phyloP scores from a whole-genome alignment of 2,113 vertebrate genomes.

The Carassius auratus region DNA sequence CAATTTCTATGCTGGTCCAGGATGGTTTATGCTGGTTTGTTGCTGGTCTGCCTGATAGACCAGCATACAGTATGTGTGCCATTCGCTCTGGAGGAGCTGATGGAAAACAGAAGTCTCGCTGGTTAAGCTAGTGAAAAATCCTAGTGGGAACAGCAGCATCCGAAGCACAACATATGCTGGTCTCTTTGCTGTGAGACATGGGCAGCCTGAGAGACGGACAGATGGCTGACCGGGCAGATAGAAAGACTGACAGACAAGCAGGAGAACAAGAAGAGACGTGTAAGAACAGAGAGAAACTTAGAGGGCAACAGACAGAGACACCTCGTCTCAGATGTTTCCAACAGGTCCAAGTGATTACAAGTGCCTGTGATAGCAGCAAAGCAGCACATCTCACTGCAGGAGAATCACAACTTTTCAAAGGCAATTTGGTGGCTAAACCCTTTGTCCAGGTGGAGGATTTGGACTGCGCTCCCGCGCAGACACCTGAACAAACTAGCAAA shows the following conservation, averaged over 20 bases:
- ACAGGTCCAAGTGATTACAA: not conserved
- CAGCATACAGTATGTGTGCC: not conserved
- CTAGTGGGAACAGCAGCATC: not conserved
- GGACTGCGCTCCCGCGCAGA: slow-evolving; percentile 1
- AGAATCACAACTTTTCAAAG: slow-evolving; percentile 26
- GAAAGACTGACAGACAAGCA: not conserved
- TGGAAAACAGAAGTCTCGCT: not conserved
- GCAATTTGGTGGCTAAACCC: slow-evolving; percentile 33
- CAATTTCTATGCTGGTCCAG: not conserved
- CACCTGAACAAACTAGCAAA: slow-evolving; percentile 31
- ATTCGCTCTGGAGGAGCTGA: not conserved
- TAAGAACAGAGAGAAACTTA: slow-evolving; percentile 41
- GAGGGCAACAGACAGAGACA: slow-evolving; percentile 11
- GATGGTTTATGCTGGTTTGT: not conserved
- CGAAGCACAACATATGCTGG: not conserved
- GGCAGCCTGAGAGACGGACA: not conserved
- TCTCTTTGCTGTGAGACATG: slow-evolving; percentile 18
- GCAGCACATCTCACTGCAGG: not conserved
- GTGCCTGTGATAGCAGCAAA: not conserved
- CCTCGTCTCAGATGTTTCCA: slow-evolving; percentile 5
- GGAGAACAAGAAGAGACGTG: slow-evolving; percentile 48
- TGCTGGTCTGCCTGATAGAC: not conserved
- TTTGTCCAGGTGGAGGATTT: slow-evolving; percentile 40
- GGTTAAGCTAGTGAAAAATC: slow-evolving; percentile 3
- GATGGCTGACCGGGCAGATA: slow-evolving; percentile 10